Percentiles rank a stretch among this genome's conserved stretches.
phyloP scores from a whole-genome alignment of 2,113 vertebrate species.

The Nestor notabilis region DNA sequence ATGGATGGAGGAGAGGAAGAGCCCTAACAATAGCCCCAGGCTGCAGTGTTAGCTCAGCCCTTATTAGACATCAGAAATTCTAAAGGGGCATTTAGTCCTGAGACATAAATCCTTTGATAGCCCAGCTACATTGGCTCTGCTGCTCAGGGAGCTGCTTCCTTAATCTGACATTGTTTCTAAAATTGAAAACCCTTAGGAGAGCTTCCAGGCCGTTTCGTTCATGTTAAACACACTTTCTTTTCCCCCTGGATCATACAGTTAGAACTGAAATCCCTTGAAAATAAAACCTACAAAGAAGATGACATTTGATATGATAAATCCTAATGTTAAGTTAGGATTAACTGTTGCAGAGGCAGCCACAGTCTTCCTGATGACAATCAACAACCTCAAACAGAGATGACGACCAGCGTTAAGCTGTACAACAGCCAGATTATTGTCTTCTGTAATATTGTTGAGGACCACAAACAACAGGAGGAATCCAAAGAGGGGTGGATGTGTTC shows the following conservation, averaged over 20 bases:
- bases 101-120: neutral
- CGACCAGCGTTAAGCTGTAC: conserved; percentile 35
- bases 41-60: neutral
- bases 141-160: neutral
- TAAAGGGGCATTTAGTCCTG: neutral
- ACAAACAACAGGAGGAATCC: neutral
- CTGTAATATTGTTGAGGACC: conserved; percentile 1
- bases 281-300: conserved; percentile 34
- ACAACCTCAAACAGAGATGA: conserved; percentile 19
- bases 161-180: conserved; percentile 28
- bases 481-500: neutral
- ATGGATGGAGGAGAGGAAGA: neutral
- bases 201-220: conserved; percentile 24
- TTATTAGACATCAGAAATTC: neutral
- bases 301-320: conserved; percentile 57
- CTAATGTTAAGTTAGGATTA: conserved; percentile 52
- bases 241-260: neutral
- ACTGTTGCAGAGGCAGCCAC: conserved; percentile 34
- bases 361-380: conserved; percentile 44
- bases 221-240: neutral
- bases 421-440: conserved; percentile 44
- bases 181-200: conserved; percentile 16
- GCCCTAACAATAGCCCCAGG: neutral
- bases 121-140: neutral
- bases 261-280: conserved; percentile 20